Base-by-base conservation (phyloP, 2,797 vertebrate genomes). In the Loris lydekkerianus region DNA sequence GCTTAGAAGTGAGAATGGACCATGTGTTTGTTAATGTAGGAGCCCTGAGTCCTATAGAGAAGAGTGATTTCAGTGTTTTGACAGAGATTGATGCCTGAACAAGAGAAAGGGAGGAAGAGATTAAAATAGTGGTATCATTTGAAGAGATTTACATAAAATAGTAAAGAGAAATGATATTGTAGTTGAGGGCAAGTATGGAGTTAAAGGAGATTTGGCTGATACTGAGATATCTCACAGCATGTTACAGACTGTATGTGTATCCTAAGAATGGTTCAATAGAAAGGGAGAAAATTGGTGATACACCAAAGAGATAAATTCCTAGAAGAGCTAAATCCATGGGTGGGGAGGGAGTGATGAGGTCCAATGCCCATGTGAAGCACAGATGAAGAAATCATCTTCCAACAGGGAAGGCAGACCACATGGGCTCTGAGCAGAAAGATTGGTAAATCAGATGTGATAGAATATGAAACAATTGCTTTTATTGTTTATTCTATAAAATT, bases 181-280 rank as follows among this genome's bases (percentile, higher is more conserved):
- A 20, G 23, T 27, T 92, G 29, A 61, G 37, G 27, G 56, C 7
- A 60, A 11, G n/a, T 5, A 37, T 8, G 2, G 17, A 3, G 14
- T 78, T 56, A 49, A 95, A 77, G 29, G 73, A 89, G 14, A 37
- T 69, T 77, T 92, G 75, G 20, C 21, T 88, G 43, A 76, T 65
- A 15, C n/a, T 73, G 25, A 95, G 60, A 70, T 40, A 65, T 29
- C 13, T 20, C 89, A 34, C 2, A 87, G 11, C 23, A 72, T 31
- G 1, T 83, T 72, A 53, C 2, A 84, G 58, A 91, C 70, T 86
- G 23, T 72, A 81, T 72, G 31, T 29, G 40, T 43, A 13, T 37
- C 88, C 17, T 82, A 58, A 84, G 27, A 92, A 69, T 88, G n/a
- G 29, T 70, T 43, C 63, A 77, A 60, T 31, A 61, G 34, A 94